A percentile compares a stretch with the other conserved stretches of the same genome.
Conservation (phyloP, 1,140 invertebrate species). For the Orius laevigatus region DNA sequence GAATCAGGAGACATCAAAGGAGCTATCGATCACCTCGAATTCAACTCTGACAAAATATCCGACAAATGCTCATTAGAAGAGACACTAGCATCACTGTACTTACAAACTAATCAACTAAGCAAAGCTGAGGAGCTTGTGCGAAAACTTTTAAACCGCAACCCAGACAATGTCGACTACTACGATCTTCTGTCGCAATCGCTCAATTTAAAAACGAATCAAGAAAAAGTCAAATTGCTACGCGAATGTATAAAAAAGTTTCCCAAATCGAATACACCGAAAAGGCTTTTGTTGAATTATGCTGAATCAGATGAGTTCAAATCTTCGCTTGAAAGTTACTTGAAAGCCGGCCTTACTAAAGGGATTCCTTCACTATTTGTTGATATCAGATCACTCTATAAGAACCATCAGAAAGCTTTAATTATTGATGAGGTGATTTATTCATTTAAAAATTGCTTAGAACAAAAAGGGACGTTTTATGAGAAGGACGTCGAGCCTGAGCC, state of each 20-base stretch:
- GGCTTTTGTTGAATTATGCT: slow-evolving; percentile 72
- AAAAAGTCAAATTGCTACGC: slow-evolving; percentile 64
- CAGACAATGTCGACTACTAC: slow-evolving; percentile 90
- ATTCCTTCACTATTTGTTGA: slow-evolving; percentile 94
- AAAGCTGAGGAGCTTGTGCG: slow-evolving; percentile 70
- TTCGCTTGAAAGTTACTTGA: slow-evolving; percentile 37
- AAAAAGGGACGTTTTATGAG: neutral
- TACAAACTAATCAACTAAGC: slow-evolving; percentile 41
- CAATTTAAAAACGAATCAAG: slow-evolving; percentile 46
- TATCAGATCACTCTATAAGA: slow-evolving; percentile 71
- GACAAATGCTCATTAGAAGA: slow-evolving; percentile 87
- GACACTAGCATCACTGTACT: slow-evolving; percentile 48
- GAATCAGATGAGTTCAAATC: slow-evolving; percentile 31
- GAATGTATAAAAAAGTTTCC: slow-evolving; percentile 62
- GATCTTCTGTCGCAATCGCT: slow-evolving; percentile 68
- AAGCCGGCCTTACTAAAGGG: slow-evolving; percentile 76
- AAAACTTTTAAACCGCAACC: slow-evolving; percentile 78
- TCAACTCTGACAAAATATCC: slow-evolving; percentile 75
- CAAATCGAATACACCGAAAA: slow-evolving; percentile 65
- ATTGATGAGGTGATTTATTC: slow-evolving; percentile 70
- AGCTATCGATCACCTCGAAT: slow-evolving; percentile 74
- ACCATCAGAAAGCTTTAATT: slow-evolving; percentile 60
- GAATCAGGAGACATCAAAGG: slow-evolving; percentile 66
- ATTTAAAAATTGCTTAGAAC: slow-evolving; percentile 61
- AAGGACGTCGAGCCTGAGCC: slow-evolving; percentile 47